Evolutionary conservation across 2,888 invertebrate species (phyloP), one percentile per base, ranked within the genome.

Genomic region (Caenorhabditis sp.): DNA sequence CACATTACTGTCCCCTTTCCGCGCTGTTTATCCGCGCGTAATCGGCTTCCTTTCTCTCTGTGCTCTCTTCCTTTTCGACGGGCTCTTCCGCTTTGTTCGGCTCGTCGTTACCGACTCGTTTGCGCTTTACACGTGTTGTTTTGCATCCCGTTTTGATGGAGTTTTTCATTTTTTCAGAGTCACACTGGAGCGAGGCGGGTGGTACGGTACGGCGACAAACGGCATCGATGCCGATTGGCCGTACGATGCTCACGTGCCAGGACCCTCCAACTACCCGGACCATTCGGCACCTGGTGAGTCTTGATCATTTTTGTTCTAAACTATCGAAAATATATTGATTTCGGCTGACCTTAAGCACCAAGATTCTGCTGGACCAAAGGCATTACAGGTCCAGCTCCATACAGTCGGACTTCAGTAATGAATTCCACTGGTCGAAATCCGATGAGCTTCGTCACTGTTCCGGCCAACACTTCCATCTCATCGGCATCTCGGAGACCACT

Each of bases 201-300:
- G 68, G 68, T 61, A 62, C 75, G 62, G 75, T 37, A 15, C 15
- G 20, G 43, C 55, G 30, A 11, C 35, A 17, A 41, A 61, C 56
- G 66, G 72, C 56, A 43, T 58, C n/a, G 63, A 43, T 20, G 50
- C 26, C 52, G 59, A 65, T 1, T 55, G 62, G 58, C 39, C 50
- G 24, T 74, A 66, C 46, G 55, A 59, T 30, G 58, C 55, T 35
- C 65, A 74, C 22, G 75, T 75, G n/a, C 76, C 76, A 13, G 76
- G 76, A 46, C 70, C 76, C 13, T 76, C 76, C 5, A 70, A 76
- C 53, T 76, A 76, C 45, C 70, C 70, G 22, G 76, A 70, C 4
- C 32, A 46, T 17, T 46, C 55, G 35, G 65, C 65, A 13, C 59
- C 73, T 24, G 71, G 71, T 71, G 35, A 52, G 53, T 20, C 43